Base-by-base conservation (phyloP, 2,797 vertebrate genomes). In the Pseudomugil tenellus region DNA sequence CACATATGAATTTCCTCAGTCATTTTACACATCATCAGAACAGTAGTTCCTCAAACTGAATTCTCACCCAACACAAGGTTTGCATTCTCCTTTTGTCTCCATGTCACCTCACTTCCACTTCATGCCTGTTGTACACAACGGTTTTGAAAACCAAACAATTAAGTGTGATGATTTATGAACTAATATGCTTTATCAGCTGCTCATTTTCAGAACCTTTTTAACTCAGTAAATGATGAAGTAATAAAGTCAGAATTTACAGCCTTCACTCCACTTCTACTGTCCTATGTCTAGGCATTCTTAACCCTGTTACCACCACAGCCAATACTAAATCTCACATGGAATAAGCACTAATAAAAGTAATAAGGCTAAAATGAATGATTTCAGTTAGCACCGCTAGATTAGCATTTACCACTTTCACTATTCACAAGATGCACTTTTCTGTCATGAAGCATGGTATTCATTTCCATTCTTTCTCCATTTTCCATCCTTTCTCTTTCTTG, bases 391-490 rank as follows among this genome's bases (percentile, higher is more conserved):
- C 32, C 65, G 25, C 3, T 58, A 55, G 16, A 63, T 21, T 57
- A 63, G 35, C 64, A 64, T 75, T 84, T 41, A 5, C 71, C 74
- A 83, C 75, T 61, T 77, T 91, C 88, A 89, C 85, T 60, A 32
- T 67, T 89, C 83, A 87, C 69, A 84, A 82, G 59, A 76, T 92
- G 75, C 88, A 89, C 81, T 90, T 86, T 89, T 85, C 79, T 84
- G 76, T 89, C 91, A 93, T 87, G 70, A 79, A 84, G 90, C 91
- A 93, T 92, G 89, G 74, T 92, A 90, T 92, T 92, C 92, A 93
- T 91, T 86, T 92, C 91, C 92, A 92, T 92, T 84, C 85, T 90
- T 89, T 93, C 90, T 90, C 84, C 80, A 90, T 90, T 72, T 90
- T 91, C 88, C 89, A 89, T 85, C 87, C 86, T 83, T 63, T 91